Conservation (phyloP, 1,140 invertebrate species). For the Panagrolaimus sp. region DNA sequence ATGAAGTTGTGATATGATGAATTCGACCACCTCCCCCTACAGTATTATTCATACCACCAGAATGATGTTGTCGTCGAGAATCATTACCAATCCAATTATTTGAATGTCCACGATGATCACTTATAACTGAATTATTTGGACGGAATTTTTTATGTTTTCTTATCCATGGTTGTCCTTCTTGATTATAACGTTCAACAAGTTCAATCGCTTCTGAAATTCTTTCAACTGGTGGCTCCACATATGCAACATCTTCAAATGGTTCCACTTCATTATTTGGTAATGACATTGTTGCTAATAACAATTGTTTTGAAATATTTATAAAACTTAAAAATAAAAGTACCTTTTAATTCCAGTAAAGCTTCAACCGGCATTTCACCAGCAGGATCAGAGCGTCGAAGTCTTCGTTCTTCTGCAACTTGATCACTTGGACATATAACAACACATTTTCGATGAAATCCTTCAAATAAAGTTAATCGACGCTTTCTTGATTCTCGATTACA, state of each 20-base stretch:
- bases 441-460: constrained; percentile 51
- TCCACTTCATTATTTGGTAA: constrained; percentile 43
- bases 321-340: constrained; percentile 24
- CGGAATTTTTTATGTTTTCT: constrained; percentile 27
- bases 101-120: constrained; percentile 20
- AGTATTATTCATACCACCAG: too few species aligned
- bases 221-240: constrained; percentile 45
- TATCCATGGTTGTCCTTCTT: constrained; percentile 49
- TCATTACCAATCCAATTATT: too few species aligned
- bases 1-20: too few species aligned
- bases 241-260: constrained; percentile 49
- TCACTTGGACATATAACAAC: constrained; percentile 52
- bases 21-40: too few species aligned
- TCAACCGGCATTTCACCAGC: constrained; percentile 40
- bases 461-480: constrained; percentile 36
- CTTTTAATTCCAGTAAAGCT: constrained; percentile 54
- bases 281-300: constrained; percentile 39
- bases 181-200: constrained; percentile 45
- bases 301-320: not conserved
- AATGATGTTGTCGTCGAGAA: too few species aligned
- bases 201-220: constrained; percentile 52
- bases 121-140: constrained; percentile 27
- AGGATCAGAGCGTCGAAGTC: constrained; percentile 33
- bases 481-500: constrained; percentile 42
- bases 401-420: constrained; percentile 35